A percentile compares a stretch with the other conserved stretches of the same genome.
Evolutionary conservation across 2,888 invertebrate species (phyloP).

Genomic region (Phaedon cochleariae): DNA sequence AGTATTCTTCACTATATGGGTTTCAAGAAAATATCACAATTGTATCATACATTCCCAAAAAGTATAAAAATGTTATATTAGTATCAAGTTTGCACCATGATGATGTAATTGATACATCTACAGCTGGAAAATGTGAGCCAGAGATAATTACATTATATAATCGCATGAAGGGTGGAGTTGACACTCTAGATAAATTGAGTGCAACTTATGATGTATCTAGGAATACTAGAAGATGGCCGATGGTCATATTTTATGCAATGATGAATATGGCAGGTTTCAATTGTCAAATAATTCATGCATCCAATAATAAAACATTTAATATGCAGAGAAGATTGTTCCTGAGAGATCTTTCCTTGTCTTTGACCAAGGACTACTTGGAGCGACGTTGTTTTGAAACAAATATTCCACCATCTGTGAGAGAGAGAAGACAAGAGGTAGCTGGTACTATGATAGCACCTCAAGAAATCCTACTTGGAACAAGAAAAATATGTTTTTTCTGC

Average conservation of each 20-base stretch:
- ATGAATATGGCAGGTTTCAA: conserved; percentile 6
- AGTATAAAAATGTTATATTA: conserved; percentile 9
- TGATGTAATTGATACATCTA: neutral
- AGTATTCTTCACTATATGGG: conserved; percentile 30
- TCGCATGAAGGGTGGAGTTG: neutral
- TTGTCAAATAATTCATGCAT: neutral
- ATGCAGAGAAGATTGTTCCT: conserved; percentile 1
- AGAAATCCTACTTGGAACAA: neutral
- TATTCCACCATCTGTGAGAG: neutral
- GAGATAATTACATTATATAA: neutral
- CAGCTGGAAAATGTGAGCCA: neutral
- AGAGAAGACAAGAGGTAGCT: conserved; percentile 1
- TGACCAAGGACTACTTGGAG: conserved; percentile 3
- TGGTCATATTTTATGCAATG: neutral
- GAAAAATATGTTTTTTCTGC: conserved; percentile 13
- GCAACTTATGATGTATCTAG: neutral
- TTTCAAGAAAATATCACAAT: conserved; percentile 24
- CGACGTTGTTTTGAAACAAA: conserved; percentile 3
- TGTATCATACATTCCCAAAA: conserved; percentile 15
- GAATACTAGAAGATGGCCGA: neutral
- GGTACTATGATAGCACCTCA: neutral
- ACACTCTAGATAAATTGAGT: conserved; percentile 1
- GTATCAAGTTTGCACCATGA: neutral
- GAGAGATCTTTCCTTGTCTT: neutral
- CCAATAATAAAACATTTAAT: conserved; percentile 2